phyloP scores from a whole-genome alignment of 1,140 invertebrate species.

The Sesamia nonagrioides region DNA sequence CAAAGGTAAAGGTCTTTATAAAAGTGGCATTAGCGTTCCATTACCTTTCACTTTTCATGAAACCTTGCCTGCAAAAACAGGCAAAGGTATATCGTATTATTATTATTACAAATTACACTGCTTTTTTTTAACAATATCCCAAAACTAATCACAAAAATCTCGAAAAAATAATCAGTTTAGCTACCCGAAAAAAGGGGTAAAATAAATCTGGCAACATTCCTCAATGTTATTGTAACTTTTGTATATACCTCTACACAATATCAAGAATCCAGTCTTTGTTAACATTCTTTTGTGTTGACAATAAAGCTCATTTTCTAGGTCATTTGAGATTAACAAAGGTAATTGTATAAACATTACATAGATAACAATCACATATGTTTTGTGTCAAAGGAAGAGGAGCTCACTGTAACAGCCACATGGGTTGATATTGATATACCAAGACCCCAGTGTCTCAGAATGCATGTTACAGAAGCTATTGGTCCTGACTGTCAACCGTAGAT shows the following conservation, averaged over 20 bases:
- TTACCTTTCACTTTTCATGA: conserved; percentile 18
- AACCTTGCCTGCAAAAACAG: not conserved
- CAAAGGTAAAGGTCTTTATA: not conserved
- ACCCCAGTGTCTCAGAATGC: too few relatives aligned
- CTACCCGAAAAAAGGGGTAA: not conserved
- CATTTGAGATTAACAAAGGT: conserved; percentile 6
- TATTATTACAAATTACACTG: too few relatives aligned
- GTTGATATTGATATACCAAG: too few relatives aligned
- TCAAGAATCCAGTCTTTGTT: not conserved
- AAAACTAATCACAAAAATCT: too few relatives aligned
- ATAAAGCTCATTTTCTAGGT: conserved; percentile 31
- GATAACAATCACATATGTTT: not conserved
- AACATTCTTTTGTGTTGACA: conserved; percentile 9
- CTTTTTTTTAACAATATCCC: not conserved
- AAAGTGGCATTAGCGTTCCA: not conserved
- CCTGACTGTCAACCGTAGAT: too few relatives aligned
- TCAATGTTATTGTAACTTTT: conserved; percentile 16
- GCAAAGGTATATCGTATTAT: not conserved
- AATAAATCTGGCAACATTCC: not conserved
- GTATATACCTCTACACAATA: not conserved
- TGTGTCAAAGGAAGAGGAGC: too few relatives aligned
- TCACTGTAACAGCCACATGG: too few relatives aligned
- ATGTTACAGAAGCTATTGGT: too few relatives aligned
- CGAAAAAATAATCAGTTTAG: not conserved
- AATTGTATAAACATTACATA: not conserved